These are phyloP conservation scores for Cephus nigrinus DNA, from an alignment of 2,888 invertebrate genomes.

Conservation along the genomic window DNA sequence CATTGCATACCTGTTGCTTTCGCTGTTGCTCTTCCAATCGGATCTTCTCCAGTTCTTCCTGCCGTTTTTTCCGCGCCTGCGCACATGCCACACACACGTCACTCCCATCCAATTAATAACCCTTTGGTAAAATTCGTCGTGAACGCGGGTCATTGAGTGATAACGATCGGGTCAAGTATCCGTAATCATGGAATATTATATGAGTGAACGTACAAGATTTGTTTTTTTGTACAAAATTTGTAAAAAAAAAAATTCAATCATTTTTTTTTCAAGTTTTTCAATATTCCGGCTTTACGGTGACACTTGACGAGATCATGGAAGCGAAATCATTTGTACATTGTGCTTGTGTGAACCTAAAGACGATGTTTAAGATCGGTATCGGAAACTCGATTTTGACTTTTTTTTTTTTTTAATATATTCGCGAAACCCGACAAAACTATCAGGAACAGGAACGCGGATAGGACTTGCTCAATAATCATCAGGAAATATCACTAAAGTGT, in stretches of 20 bases:
- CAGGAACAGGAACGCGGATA: background rate
- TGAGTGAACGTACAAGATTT: background rate
- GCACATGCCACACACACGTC: constrained; percentile 64
- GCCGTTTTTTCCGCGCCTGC: constrained; percentile 86
- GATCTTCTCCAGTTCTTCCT: constrained; percentile 87
- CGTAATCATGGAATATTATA: background rate
- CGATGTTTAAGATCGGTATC: background rate
- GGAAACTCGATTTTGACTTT: background rate
- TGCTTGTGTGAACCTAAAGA: background rate
- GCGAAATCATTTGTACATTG: background rate
- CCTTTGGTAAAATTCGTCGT: background rate
- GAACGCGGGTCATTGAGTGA: background rate
- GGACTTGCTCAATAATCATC: background rate
- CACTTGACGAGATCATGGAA: background rate
- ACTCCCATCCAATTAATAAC: constrained; percentile 44
- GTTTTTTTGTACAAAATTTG: no score
- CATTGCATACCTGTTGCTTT: constrained; percentile 80
- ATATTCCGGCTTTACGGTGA: background rate
- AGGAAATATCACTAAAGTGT: background rate
- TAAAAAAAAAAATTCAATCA: background rate
- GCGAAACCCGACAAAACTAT: background rate
- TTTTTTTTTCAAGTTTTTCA: background rate
- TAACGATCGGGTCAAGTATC: background rate
- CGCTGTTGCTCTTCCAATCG: constrained; percentile 86
- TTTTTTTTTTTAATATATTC: background rate